Base-by-base conservation (phyloP, 2,888 invertebrate species). In the Mimas tiliae region DNA sequence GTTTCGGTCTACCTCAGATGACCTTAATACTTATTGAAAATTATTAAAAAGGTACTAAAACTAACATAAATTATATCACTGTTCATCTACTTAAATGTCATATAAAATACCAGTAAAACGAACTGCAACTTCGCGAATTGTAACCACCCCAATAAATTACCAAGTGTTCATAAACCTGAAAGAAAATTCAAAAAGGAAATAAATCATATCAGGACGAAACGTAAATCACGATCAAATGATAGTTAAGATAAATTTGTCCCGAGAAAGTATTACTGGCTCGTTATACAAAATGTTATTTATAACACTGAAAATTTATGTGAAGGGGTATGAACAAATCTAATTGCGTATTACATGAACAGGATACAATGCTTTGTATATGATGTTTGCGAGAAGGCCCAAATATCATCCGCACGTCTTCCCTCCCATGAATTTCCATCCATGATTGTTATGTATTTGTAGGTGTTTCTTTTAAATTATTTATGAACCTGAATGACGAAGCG, bases 161-260 rank as follows among this genome's bases (percentile, higher is more conserved):
- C 6, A 42, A 38, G 42, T 3, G 38, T 19, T 42, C 11, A 64
- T 53, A 53, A 64, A 64, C 33, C 53, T 21, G 27, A 53, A 53
- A 53, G 53, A 47, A 27, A 47, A 64, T 53, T 21, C 64, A 33
- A 53, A 64, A 53, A 53, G 45, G 52, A 47, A 16, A 21, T 53
- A 53, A 45, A 64, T 45, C 47, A 27, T 45, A 42, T 11, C n/a
- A 53, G 45, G 52, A 16, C 16, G 12, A 11, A 21, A 27, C 53
- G 27, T 64, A 64, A 64, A 64, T 64, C 47, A 64, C 45, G 53
- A 27, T 53, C 45, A 53, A 27, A 64, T 64, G 64, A 64, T 64
- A 53, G 64, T 53, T 53, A 52, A 38, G 19, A 53, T 65, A 34
- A 58, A 65, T 58, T 48, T 62, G 48, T 62, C 21, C 27, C 38